Conservation (phyloP, 2,113 vertebrate species). For the Xenopus laevis region DNA sequence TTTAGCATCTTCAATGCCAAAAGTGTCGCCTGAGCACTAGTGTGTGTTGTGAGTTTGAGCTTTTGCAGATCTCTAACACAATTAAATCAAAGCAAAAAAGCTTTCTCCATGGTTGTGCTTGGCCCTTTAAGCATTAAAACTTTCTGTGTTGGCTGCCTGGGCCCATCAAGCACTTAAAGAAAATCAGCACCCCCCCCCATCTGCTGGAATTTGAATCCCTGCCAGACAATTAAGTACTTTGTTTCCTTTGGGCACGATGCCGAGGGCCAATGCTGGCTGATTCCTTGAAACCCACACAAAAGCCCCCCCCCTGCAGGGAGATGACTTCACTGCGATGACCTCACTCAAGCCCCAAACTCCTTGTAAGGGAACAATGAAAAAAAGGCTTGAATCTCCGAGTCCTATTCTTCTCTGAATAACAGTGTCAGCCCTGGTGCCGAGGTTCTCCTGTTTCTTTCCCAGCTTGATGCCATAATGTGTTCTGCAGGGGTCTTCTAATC, state of each 20-base stretch:
- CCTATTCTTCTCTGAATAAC: neutral
- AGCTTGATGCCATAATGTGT: too few relatives aligned
- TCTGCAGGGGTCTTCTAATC: too few relatives aligned
- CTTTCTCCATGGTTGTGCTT: too few relatives aligned
- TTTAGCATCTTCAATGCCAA: too few relatives aligned
- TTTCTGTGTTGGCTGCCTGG: neutral
- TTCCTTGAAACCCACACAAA: constrained; percentile 8
- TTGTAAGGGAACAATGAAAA: constrained; percentile 9
- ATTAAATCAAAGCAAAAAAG: too few relatives aligned
- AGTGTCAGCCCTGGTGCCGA: too few relatives aligned
- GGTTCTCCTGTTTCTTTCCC: too few relatives aligned
- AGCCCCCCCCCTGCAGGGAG: neutral
- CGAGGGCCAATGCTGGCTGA: neutral
- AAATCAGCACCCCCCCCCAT: neutral
- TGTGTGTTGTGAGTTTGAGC: too few relatives aligned
- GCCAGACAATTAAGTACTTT: constrained; percentile 8
- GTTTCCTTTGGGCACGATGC: constrained; percentile 2
- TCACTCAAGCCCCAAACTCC: neutral
- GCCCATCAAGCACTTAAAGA: neutral
- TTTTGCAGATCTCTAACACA: too few relatives aligned
- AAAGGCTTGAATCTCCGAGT: neutral
- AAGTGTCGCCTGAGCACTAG: too few relatives aligned
- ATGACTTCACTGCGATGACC: constrained; percentile 4
- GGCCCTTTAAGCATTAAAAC: neutral
- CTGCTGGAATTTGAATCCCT: neutral